These are phyloP conservation scores for Arizona elegans DNA, from an alignment of 2,113 vertebrate species.

Conservation along the genomic window DNA sequence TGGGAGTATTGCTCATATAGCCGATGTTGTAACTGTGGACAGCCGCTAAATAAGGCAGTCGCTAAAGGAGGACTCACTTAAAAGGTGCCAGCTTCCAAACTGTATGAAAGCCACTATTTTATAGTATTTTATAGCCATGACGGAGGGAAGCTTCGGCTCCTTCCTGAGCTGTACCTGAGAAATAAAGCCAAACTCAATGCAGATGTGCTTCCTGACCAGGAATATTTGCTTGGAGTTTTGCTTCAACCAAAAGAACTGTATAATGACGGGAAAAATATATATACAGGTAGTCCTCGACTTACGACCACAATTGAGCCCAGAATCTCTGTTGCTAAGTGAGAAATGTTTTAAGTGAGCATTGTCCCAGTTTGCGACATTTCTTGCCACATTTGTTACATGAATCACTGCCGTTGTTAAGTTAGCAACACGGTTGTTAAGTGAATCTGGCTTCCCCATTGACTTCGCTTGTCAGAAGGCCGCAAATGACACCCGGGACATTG, in stretches of 20 bases:
- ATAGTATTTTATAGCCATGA: constrained; percentile 43
- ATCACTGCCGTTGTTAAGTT: background rate
- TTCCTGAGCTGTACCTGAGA: constrained; percentile 43
- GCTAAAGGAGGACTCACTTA: background rate
- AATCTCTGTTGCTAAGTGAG: background rate
- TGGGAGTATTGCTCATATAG: background rate
- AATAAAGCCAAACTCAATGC: constrained; percentile 2
- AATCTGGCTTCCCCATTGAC: background rate
- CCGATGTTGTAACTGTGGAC: background rate
- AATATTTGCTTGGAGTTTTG: background rate
- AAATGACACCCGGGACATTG: background rate
- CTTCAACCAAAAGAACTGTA: background rate
- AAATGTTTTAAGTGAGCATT: background rate
- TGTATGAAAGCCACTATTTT: constrained; percentile 9
- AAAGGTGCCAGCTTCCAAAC: background rate
- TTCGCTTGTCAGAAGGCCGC: background rate
- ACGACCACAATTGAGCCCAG: background rate
- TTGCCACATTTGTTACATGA: background rate
- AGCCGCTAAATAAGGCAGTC: background rate
- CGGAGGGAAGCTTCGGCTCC: constrained; percentile 41
- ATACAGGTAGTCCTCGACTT: background rate
- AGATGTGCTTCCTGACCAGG: background rate
- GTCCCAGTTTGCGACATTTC: background rate
- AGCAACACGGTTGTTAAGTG: background rate
- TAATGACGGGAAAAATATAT: no score